A percentile compares a stretch with the other conserved stretches of the same genome.
Conservation (phyloP, 2,888 invertebrate genomes). For the Epinotia ramella region DNA sequence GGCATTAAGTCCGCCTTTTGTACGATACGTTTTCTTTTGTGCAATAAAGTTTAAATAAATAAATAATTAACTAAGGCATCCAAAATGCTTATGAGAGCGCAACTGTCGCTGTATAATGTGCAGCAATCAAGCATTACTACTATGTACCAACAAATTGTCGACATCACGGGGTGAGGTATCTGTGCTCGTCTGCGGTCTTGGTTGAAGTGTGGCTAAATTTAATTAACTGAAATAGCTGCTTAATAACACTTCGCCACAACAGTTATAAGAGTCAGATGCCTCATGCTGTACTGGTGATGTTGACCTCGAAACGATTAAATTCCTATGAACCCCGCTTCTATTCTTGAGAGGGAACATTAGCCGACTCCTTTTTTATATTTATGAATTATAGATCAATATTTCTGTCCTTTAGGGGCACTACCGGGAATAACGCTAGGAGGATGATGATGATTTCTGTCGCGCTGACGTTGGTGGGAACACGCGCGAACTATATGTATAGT, state of each 20-base stretch:
- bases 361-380: too few relatives aligned
- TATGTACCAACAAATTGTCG: conserved; percentile 24
- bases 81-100: background rate
- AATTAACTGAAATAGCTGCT: conserved; percentile 52
- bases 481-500: too few relatives aligned
- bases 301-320: conserved; percentile 25
- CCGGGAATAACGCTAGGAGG: too few relatives aligned
- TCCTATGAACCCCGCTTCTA: background rate
- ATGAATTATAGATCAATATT: too few relatives aligned
- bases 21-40: too few relatives aligned
- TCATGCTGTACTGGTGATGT: conserved; percentile 32
- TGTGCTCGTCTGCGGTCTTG: conserved; percentile 39
- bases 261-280: conserved; percentile 33
- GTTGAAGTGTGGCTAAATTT: conserved; percentile 55
- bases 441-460: too few relatives aligned
- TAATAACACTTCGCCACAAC: conserved; percentile 40
- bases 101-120: background rate
- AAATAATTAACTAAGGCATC: background rate
- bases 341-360: background rate
- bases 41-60: too few relatives aligned
- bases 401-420: too few relatives aligned
- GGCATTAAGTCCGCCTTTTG: too few relatives aligned
- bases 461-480: too few relatives aligned
- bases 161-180: conserved; percentile 28
- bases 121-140: conserved; percentile 14